Evolutionary conservation across 2,888 invertebrate genomes (phyloP).

Genomic region (Tiphia femorata): DNA sequence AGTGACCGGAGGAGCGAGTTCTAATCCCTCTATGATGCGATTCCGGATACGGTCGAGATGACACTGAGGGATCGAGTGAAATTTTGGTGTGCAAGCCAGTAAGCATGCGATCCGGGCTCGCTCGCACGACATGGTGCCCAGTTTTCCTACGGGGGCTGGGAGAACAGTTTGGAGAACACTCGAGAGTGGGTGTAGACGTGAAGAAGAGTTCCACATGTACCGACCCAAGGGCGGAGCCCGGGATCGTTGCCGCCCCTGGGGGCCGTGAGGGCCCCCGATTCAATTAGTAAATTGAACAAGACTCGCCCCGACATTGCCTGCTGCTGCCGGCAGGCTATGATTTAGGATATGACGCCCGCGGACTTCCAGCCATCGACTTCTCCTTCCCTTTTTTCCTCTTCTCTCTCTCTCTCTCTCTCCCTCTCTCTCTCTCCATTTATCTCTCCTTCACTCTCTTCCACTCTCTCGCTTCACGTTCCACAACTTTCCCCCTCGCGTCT

Average conservation of each 20-base stretch:
- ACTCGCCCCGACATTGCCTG: neutral
- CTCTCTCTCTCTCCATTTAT: too few species aligned
- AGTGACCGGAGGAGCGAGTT: too few species aligned
- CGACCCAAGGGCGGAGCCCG: conserved; percentile 33
- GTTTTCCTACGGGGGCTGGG: conserved; percentile 18
- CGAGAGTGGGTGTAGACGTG: neutral
- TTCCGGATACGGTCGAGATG: conserved; percentile 49
- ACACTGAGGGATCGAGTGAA: conserved; percentile 42
- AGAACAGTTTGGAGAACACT: conserved; percentile 4
- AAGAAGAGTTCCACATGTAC: neutral
- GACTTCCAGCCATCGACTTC: neutral
- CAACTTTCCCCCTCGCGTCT: too few species aligned
- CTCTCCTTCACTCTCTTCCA: too few species aligned
- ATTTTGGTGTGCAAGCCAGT: conserved; percentile 7
- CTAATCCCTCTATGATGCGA: conserved; percentile 17
- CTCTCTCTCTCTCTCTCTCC: too few species aligned
- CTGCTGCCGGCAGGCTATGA: conserved; percentile 45
- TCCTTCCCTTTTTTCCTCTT: neutral
- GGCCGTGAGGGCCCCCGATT: conserved; percentile 35
- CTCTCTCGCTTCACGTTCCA: too few species aligned
- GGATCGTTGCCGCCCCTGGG: conserved; percentile 33
- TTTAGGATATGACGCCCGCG: conserved; percentile 35
- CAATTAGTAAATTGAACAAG: conserved; percentile 63
- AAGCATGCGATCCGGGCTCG: too few species aligned
- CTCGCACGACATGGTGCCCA: neutral